Base-by-base conservation (phyloP, 2,888 invertebrate genomes). In the Galeruca laticollis region DNA sequence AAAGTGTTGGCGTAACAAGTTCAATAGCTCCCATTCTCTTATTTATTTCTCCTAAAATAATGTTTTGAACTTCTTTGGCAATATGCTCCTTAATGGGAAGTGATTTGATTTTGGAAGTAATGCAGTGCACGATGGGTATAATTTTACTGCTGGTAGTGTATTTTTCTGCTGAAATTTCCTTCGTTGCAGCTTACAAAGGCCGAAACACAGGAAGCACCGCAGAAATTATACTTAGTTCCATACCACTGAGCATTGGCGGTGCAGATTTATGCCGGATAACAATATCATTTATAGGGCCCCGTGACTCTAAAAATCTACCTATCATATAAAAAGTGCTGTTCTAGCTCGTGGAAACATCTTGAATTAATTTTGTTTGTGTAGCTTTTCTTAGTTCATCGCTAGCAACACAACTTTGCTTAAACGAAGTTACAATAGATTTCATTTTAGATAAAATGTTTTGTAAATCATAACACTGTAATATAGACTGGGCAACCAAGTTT, bases 121-220 rank as follows among this genome's bases (percentile, higher is more conserved):
- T 59, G 54, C 69, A 69, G 31, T 61, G 54, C 9, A 73, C 52
- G 31, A 76, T 13, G 15, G 75, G 75, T 8, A 76, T 76, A 47
- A 76, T 51, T 59, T 20, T 60, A 62, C 76, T 76, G n/a, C 57
- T 43, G 13, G 75, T 73, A 75, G 78, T 61, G 68, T 82, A 82
- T 70, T 80, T 80, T 73, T 82, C 78, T 5, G 80, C 80, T 43
- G 77, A 82, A 43, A 82, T 72, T 80, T 83, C 80, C 52, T 78
- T 81, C 11, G 82, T 82, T 11, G 80, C 81, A 57, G 75, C 80
- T 77, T 83, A 81, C 1, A 82, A 56, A 20, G 79, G 82, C 5
- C 70, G 73, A 61, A 82, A 52, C 52, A 83, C 35, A 66, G 74
- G 35, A 40, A 79, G 62, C 68, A 82, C 54, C 67, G 77, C 77